Percentiles rank a stretch among this genome's conserved stretches.
Evolutionary conservation across 2,113 vertebrate species (phyloP).

Genomic region (Epinephelus fuscoguttatus): DNA sequence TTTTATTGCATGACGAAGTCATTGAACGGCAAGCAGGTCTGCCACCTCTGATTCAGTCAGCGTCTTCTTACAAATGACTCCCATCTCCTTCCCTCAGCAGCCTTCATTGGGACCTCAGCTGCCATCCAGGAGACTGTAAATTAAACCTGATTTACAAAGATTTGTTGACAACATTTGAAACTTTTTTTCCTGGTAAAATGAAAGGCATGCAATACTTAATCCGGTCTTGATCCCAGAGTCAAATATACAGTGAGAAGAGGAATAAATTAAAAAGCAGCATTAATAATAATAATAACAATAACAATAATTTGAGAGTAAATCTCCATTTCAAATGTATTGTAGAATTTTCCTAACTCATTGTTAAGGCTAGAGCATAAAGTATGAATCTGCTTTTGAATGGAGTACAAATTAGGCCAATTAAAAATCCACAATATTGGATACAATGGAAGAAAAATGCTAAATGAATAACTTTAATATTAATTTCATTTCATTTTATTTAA

Average conservation of each 20-base stretch:
- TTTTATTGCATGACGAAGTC: constrained; percentile 33
- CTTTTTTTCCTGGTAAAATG: not conserved
- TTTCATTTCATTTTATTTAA: not conserved
- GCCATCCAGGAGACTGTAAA: constrained; percentile 20
- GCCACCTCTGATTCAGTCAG: constrained; percentile 50
- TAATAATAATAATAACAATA: constrained; percentile 8
- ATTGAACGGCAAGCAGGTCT: constrained; percentile 25
- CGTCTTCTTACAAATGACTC: constrained; percentile 26
- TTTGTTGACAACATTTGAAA: not conserved
- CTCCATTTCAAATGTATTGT: not conserved
- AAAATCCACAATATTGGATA: not conserved
- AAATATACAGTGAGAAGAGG: not conserved
- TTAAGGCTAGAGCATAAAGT: not conserved
- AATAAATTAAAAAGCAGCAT: not conserved
- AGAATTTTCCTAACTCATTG: not conserved
- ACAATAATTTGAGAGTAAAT: not conserved
- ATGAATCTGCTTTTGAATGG: not conserved
- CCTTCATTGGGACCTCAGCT: constrained; percentile 10
- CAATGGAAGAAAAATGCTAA: not conserved
- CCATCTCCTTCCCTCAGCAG: constrained; percentile 22
- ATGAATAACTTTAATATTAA: not conserved
- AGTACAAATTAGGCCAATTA: not conserved
- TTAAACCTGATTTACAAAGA: constrained; percentile 4
- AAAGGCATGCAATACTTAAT: not conserved
- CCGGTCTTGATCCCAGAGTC: constrained; percentile 1